Conservation (phyloP, 1,140 invertebrate genomes). For the Ceratoteleas bidentatus region DNA sequence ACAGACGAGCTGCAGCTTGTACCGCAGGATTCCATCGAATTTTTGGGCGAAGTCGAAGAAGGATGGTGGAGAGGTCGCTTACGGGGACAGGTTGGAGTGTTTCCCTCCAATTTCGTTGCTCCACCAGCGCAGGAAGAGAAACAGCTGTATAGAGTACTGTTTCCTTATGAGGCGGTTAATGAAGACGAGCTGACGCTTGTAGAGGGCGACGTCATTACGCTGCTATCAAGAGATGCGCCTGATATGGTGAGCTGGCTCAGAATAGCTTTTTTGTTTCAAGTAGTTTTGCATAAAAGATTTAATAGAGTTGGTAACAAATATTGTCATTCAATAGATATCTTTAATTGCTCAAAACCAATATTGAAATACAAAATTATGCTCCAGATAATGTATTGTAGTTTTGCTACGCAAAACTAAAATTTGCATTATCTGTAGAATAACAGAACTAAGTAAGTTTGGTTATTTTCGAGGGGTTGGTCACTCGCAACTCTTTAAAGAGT, state of each 20-base stretch:
- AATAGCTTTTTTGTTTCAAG: no score
- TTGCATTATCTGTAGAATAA: no score
- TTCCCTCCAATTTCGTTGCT: slow-evolving; percentile 96
- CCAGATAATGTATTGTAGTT: no score
- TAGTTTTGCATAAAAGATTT: no score
- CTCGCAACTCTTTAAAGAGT: no score
- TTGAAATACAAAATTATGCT: no score
- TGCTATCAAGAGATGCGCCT: slow-evolving; percentile 92
- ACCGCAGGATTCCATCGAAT: slow-evolving; percentile 93
- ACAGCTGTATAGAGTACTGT: slow-evolving; percentile 92
- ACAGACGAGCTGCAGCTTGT: slow-evolving; percentile 93
- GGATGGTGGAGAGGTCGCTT: slow-evolving; percentile 94
- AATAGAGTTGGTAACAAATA: no score
- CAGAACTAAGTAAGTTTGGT: no score
- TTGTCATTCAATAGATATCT: no score
- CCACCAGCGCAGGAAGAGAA: slow-evolving; percentile 75
- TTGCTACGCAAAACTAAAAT: no score
- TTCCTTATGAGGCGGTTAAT: slow-evolving; percentile 94
- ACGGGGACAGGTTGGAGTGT: slow-evolving; percentile 89
- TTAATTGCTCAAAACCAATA: no score
- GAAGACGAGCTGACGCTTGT: slow-evolving; percentile 95
- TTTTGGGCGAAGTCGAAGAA: slow-evolving; percentile 93
- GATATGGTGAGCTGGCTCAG: slow-evolving; percentile 84
- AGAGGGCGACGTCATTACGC: slow-evolving; percentile 94
- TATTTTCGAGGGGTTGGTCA: no score